Base-by-base conservation (phyloP, 2,888 invertebrate genomes). In the Tetramorium bicarinatum region DNA sequence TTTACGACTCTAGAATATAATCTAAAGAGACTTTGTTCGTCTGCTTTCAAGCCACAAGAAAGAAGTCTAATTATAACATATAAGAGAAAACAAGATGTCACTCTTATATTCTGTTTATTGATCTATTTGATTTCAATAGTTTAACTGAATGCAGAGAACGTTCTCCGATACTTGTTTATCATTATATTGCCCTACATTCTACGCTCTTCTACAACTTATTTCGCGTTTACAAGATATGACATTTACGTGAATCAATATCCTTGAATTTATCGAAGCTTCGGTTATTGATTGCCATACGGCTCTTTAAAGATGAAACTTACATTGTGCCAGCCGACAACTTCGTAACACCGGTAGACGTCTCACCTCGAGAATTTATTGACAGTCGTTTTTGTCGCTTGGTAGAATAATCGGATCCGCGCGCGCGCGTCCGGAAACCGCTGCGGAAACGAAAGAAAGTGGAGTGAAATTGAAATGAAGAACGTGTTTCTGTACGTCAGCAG, bases 371-470 rank as follows among this genome's bases (percentile, higher is more conserved):
- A 85, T 88, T 87, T 88, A 88, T 88, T 82, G 88, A 87, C 87
- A 88, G 82, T 67, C 81, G 87, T 85, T 88, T 87, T 87, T 87
- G 81, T 85, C 75, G 52, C 69, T 64, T 52, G 41, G 29, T 62
- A 67, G 87, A 87, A 83, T 83, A 88, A 88, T 85, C 87, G 62
- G 64, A 47, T 66, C 34, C 21, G 34, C 8, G 87, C 76, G 64
- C 82, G 83, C 85, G 79, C 83, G 79, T 52, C 25, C 85, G 88
- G 83, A 88, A 88, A 87, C 88, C 77, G 62, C 62, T 79, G 85
- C 88, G 88, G 88, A 88, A 88, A 87, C 87, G 87, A 87, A 88
- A 82, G 88, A 87, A 87, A 88, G 80, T 85, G 85, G 87, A 82
- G 76, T 83, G 82, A 87, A 87, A 88, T 88, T 88, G 84, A 88